These are phyloP conservation scores for Notodonta ziczac DNA, from an alignment of 2,888 invertebrate genomes.

Conservation along the genomic window DNA sequence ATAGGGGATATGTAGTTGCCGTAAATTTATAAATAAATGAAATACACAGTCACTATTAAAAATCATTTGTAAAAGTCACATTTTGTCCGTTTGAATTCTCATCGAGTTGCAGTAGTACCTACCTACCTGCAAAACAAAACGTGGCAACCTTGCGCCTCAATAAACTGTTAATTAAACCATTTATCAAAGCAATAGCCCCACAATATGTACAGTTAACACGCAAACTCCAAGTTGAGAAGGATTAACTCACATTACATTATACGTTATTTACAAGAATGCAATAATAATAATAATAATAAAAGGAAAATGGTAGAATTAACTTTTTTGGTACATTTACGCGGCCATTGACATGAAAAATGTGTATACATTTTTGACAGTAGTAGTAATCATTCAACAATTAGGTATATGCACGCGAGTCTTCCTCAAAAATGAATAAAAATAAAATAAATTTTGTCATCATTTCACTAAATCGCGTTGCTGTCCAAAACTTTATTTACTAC, in stretches of 20 bases:
- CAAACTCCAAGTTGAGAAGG: slow-evolving; percentile 12
- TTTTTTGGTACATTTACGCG: too few relatives aligned
- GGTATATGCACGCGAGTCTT: too few relatives aligned
- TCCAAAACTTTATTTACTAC: background rate
- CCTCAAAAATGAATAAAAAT: too few relatives aligned
- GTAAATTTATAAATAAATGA: too few relatives aligned
- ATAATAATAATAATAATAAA: background rate
- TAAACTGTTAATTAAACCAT: slow-evolving; percentile 54
- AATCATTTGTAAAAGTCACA: too few relatives aligned
- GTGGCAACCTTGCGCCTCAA: slow-evolving; percentile 52
- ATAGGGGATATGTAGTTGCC: too few relatives aligned
- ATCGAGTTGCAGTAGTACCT: slow-evolving; percentile 8
- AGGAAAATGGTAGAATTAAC: background rate
- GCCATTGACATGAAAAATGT: too few relatives aligned
- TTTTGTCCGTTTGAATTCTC: background rate
- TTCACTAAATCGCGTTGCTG: background rate
- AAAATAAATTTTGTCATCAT: too few relatives aligned
- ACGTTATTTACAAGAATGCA: background rate
- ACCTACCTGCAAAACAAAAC: slow-evolving; percentile 18
- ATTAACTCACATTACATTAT: background rate
- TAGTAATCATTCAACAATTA: too few relatives aligned
- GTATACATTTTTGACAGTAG: too few relatives aligned
- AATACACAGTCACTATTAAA: too few relatives aligned
- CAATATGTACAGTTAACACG: slow-evolving; percentile 27
- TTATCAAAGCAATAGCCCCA: slow-evolving; percentile 31